phyloP scores from a whole-genome alignment of 2,113 vertebrate genomes.

The Muntiacus reevesi region DNA sequence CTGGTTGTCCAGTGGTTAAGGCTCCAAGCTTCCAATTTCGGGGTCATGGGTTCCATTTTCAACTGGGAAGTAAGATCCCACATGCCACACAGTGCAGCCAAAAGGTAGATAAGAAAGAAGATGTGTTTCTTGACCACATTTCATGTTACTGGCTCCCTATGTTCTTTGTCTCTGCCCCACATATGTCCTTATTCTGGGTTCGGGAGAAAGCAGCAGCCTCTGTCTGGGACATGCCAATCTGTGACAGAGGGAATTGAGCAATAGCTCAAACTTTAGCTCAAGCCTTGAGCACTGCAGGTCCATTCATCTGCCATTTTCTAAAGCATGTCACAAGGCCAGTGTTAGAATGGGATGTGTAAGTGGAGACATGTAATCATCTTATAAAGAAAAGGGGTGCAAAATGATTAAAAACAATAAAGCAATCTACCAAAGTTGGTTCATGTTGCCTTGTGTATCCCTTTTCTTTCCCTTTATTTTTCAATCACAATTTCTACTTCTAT shows the following conservation, averaged over 20 bases:
- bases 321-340: neutral
- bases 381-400: neutral
- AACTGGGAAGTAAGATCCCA: neutral
- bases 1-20: neutral
- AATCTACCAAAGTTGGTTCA: neutral
- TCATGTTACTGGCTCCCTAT: neutral
- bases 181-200: neutral
- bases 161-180: neutral
- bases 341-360: neutral
- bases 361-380: neutral
- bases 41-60: neutral
- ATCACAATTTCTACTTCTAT: neutral
- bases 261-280: neutral
- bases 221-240: neutral
- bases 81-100: neutral
- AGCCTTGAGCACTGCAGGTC: neutral
- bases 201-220: neutral
- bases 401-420: neutral
- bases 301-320: neutral
- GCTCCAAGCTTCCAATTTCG: neutral
- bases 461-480: neutral
- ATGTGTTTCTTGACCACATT: neutral
- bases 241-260: neutral
- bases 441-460: neutral
- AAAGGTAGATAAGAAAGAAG: neutral